Conservation (phyloP, 2,888 invertebrate species). For the Steinernema hermaphroditum region DNA sequence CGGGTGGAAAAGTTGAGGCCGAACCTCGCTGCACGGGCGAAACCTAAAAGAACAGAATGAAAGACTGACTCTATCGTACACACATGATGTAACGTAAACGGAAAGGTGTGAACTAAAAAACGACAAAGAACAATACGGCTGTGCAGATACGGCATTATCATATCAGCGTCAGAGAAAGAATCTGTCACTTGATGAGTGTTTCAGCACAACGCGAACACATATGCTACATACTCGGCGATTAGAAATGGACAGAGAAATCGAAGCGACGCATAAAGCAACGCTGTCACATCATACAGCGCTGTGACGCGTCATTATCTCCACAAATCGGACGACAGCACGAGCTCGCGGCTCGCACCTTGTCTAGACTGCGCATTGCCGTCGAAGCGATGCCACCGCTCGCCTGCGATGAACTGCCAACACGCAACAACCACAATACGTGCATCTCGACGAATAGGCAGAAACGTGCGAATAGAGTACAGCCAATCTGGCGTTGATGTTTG, state of each 20-base stretch:
- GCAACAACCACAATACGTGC: background rate
- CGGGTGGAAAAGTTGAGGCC: background rate
- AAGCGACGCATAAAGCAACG: background rate
- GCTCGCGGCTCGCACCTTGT: slow-evolving; percentile 4
- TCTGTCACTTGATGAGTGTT: slow-evolving; percentile 6
- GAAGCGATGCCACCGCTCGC: background rate
- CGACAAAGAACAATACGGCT: slow-evolving; percentile 24
- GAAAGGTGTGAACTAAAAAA: slow-evolving; percentile 28
- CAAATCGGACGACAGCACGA: background rate
- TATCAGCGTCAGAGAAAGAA: background rate
- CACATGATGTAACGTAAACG: slow-evolving; percentile 5
- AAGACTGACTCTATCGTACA: background rate
- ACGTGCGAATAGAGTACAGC: no score
- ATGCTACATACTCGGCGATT: background rate
- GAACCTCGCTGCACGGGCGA: background rate
- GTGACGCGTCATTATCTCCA: background rate
- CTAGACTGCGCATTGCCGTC: background rate
- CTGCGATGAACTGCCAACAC: background rate
- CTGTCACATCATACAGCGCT: slow-evolving; percentile 15
- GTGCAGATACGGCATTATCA: slow-evolving; percentile 14
- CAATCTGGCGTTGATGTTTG: no score
- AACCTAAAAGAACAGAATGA: background rate
- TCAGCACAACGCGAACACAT: slow-evolving; percentile 24
- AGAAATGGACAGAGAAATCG: background rate
- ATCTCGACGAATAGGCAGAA: background rate